Percentiles rank a stretch among this genome's conserved stretches.
Conservation (phyloP, 1,140 invertebrate species). For the Drosophila sproati region DNA sequence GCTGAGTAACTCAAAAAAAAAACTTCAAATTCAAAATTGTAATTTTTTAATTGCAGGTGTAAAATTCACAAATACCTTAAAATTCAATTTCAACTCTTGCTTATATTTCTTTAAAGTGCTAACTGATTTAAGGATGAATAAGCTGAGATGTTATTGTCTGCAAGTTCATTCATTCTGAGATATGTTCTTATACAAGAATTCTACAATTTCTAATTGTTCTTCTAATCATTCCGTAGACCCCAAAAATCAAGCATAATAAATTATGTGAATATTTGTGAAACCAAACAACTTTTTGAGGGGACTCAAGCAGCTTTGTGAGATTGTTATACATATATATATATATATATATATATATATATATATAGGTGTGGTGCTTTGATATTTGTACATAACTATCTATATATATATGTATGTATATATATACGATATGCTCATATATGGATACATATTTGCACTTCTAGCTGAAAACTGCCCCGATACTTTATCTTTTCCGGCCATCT, state of each 20-base stretch:
- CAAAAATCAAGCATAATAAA: conserved; percentile 7
- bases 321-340: background rate
- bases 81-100: too few relatives aligned
- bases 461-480: conserved; percentile 54
- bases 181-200: too few relatives aligned
- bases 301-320: background rate
- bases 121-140: too few relatives aligned
- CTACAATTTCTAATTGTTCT: too few relatives aligned
- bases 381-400: background rate
- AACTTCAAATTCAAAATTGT: background rate
- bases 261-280: background rate
- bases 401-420: background rate
- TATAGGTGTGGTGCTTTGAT: background rate
- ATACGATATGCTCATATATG: background rate
- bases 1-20: background rate
- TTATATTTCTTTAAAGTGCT: too few relatives aligned
- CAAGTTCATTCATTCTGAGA: too few relatives aligned
- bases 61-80: too few relatives aligned
- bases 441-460: conserved; percentile 60
- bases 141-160: too few relatives aligned
- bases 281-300: background rate
- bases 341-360: background rate
- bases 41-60: background rate
- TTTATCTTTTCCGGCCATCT: conserved; percentile 82
- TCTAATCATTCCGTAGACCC: background rate